Evolutionary conservation across 2,888 invertebrate species (phyloP), one percentile per base, ranked within the genome.

Genomic region (Pristionchus arcanus): DNA sequence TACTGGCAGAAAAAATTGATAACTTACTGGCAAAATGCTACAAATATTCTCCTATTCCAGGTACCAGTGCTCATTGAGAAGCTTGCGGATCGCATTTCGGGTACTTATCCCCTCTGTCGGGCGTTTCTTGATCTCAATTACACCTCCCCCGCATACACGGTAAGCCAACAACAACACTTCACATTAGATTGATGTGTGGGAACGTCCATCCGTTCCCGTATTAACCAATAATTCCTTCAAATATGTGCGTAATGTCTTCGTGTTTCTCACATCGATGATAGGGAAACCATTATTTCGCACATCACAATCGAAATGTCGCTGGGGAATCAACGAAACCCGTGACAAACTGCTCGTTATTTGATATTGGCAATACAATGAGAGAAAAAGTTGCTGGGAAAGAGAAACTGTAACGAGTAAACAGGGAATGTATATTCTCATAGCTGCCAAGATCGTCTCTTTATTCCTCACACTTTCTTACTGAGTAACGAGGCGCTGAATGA

Each of bases 21-120:
- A n/a, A n/a, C n/a, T n/a, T n/a, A n/a, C n/a, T n/a, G n/a, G 42
- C 9, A 42, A 9, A 42, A 42, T 42, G 42, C 9, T 42, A 42
- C 5, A 42, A 42, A 42, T 42, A 49, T 49, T 49, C 42, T 49
- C 31, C 55, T 28, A 31, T 84, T 85, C 59, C 59, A 94, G 91
- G 94, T 94, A 68, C 92, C 93, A 19, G 84, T 87, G 2, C 90
- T 94, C 42, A 91, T 95, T 13, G 90, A 92, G 31, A 90, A 92
- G 63, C 90, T 95, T 2, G 88, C 90, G 21, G 86, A 91, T 1
- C 89, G 90, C 7, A 89, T 95, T 53, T 21, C 49, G 13, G 9
- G 11, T 2, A 21, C n/a, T 21, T 89, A 81, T 31, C 59, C 89
- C 1, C 9, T 81, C 4, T 81, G 81, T 66, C 81, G 53, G 31